phyloP scores from a whole-genome alignment of 2,113 vertebrate species.

The Semnornis frantzii region DNA sequence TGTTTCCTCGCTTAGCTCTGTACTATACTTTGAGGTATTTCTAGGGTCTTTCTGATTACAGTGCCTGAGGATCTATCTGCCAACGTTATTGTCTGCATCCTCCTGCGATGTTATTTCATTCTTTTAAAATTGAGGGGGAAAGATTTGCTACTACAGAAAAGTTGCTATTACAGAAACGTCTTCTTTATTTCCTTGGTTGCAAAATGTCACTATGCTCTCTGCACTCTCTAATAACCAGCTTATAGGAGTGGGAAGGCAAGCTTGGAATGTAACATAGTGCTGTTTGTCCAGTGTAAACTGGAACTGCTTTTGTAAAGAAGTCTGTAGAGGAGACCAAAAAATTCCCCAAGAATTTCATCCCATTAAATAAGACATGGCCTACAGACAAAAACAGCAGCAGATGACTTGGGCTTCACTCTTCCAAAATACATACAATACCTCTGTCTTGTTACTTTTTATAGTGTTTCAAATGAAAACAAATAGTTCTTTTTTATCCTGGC shows the following conservation, averaged over 20 bases:
- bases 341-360: constrained; percentile 54
- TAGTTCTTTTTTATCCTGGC: constrained; percentile 28
- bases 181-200: not conserved
- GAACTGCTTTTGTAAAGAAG: not conserved
- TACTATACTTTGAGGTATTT: not conserved
- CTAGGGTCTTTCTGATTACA: not conserved
- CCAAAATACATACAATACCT: constrained; percentile 41
- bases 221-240: not conserved
- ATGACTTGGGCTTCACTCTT: constrained; percentile 44
- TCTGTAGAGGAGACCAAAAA: constrained; percentile 22
- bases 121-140: not conserved
- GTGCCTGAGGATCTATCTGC: not conserved
- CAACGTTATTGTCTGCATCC: not conserved
- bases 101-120: not conserved
- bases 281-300: not conserved
- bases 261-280: not conserved
- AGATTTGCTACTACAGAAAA: not conserved
- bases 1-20: not conserved
- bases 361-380: constrained; percentile 58
- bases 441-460: constrained; percentile 48
- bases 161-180: not conserved
- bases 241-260: not conserved
- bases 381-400: constrained; percentile 59
- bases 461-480: constrained; percentile 39
- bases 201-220: constrained; percentile 57